Percentiles rank a stretch among this genome's conserved stretches.
Evolutionary conservation across 2,797 vertebrate species (phyloP).

Genomic region (Neopelma chrysocephalum): DNA sequence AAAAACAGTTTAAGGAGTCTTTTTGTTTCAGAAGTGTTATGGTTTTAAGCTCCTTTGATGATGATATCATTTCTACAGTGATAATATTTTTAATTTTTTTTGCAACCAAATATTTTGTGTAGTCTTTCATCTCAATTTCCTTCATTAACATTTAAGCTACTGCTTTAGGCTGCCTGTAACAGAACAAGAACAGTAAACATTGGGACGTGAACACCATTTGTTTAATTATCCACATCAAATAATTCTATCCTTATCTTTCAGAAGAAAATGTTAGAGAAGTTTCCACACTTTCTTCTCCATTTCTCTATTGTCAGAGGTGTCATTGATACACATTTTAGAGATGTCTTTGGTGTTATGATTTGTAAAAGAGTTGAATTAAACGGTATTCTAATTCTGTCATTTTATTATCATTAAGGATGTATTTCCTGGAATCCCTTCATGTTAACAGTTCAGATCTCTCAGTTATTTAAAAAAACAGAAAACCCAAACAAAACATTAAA

Average conservation of each 20-base stretch:
- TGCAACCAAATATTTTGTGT: not conserved
- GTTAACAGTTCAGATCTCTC: not conserved
- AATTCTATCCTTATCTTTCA: not conserved
- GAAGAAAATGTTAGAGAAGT: not conserved
- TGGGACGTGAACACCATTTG: not conserved
- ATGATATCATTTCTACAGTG: conserved; percentile 8
- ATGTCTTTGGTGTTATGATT: not conserved
- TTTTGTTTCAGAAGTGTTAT: conserved; percentile 29
- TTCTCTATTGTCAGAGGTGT: not conserved
- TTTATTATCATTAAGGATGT: not conserved
- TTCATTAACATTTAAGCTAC: conserved; percentile 6
- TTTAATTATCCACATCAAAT: conserved; percentile 42
- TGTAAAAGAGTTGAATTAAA: conserved; percentile 29
- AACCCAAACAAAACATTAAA: not conserved
- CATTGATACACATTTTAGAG: not conserved
- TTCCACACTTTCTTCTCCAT: not conserved
- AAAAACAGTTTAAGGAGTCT: conserved; percentile 22
- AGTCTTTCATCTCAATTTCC: conserved; percentile 34
- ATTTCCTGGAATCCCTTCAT: conserved; percentile 10
- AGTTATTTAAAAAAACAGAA: not conserved
- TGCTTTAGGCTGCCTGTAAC: not conserved
- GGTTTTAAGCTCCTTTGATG: conserved; percentile 27
- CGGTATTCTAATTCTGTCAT: not conserved
- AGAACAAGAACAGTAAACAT: conserved; percentile 23
- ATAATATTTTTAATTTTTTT: conserved; percentile 18